Conservation (phyloP, 2,888 invertebrate species). For the Dermolepida albohirtum region DNA sequence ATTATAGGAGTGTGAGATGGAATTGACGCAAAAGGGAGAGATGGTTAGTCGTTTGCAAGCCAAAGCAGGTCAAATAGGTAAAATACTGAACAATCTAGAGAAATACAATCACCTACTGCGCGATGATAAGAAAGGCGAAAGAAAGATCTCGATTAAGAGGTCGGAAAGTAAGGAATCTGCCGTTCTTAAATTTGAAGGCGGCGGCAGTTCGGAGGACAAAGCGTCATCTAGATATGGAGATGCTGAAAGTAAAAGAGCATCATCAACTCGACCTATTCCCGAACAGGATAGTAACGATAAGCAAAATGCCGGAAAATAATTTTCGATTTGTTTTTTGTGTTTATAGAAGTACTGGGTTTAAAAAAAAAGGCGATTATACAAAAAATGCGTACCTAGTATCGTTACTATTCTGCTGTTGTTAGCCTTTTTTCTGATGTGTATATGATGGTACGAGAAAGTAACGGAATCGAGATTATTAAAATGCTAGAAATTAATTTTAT, state of each 20-base stretch:
- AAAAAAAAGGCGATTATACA: conserved; percentile 14
- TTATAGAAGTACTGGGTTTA: neutral
- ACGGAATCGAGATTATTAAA: conserved; percentile 23
- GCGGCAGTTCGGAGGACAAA: conserved; percentile 5
- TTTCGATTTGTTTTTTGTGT: neutral
- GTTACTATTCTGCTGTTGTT: conserved; percentile 23
- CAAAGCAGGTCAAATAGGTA: conserved; percentile 95
- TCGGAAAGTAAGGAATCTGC: conserved; percentile 40
- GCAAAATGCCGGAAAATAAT: conserved; percentile 4
- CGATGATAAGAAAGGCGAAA: conserved; percentile 61
- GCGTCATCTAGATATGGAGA: conserved; percentile 4
- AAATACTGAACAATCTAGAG: conserved; percentile 90
- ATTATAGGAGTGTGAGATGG: conserved; percentile 92
- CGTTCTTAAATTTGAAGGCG: conserved; percentile 5
- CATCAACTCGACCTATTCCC: neutral
- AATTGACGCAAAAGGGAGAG: conserved; percentile 95
- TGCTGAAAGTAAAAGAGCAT: conserved; percentile 3
- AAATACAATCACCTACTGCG: conserved; percentile 83
- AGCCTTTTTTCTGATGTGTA: conserved; percentile 26
- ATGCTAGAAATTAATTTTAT: neutral
- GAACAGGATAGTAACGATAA: conserved; percentile 11
- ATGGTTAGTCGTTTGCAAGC: conserved; percentile 94
- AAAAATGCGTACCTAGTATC: conserved; percentile 15
- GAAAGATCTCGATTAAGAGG: conserved; percentile 37
- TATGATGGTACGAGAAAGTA: conserved; percentile 15